phyloP scores from a whole-genome alignment of 2,888 invertebrate species.

The Conops quadrifasciatus region DNA sequence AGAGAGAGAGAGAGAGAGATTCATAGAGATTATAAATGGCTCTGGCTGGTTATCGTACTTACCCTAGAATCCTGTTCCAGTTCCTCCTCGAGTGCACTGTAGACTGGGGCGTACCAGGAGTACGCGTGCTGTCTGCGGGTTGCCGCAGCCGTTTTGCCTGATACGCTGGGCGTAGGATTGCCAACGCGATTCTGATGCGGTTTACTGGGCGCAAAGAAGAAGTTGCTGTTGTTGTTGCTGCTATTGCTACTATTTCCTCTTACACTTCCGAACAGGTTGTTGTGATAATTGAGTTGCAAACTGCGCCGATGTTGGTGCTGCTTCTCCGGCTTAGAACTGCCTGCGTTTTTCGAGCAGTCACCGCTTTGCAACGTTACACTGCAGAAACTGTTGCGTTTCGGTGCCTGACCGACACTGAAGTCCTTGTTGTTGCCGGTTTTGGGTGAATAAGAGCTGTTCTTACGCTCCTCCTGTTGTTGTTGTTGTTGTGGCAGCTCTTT shows the following conservation, averaged over 20 bases:
- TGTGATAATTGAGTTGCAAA: constrained; percentile 60
- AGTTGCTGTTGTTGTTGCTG: constrained; percentile 27
- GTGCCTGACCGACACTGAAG: constrained; percentile 37
- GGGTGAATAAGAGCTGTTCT: constrained; percentile 34
- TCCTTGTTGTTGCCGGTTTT: constrained; percentile 41
- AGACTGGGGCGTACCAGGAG: constrained; percentile 66
- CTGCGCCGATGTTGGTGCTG: constrained; percentile 59
- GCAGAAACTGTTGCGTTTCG: constrained; percentile 18
- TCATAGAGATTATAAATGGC: not conserved
- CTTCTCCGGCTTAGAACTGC: constrained; percentile 18
- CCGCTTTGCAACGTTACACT: not conserved
- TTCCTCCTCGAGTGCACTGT: constrained; percentile 65
- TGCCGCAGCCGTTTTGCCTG: constrained; percentile 54
- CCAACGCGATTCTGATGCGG: constrained; percentile 40
- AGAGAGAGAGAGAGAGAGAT: not conserved
- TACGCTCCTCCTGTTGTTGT: constrained; percentile 34
- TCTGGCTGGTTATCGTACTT: constrained; percentile 44
- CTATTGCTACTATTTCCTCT: constrained; percentile 34
- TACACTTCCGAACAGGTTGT: constrained; percentile 46
- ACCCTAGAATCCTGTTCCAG: constrained; percentile 65
- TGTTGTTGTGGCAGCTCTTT: constrained; percentile 52
- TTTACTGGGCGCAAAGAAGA: constrained; percentile 47
- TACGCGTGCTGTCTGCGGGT: constrained; percentile 64
- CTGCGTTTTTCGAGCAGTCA: not conserved
- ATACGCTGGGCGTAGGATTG: constrained; percentile 42